phyloP scores from a whole-genome alignment of 2,797 vertebrate species.

The Enteromius argenteus region DNA sequence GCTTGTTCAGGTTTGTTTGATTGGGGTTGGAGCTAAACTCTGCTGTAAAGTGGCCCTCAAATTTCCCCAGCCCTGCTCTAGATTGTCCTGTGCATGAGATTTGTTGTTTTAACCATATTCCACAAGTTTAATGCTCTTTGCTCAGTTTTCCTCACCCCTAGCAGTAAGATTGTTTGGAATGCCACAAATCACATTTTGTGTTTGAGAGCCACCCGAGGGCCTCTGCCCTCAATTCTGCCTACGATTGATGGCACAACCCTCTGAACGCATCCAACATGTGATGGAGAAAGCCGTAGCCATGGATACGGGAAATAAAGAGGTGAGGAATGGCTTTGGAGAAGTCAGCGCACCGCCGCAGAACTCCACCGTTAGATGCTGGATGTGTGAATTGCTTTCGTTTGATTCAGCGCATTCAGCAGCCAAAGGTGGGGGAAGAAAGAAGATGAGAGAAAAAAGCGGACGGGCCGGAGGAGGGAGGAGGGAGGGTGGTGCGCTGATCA shows the following conservation, averaged over 20 bases:
- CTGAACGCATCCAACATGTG: constrained; percentile 52
- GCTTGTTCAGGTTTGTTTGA: background rate
- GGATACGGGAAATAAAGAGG: constrained; percentile 68
- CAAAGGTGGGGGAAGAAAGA: constrained; percentile 19
- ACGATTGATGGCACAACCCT: constrained; percentile 65
- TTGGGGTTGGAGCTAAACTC: background rate
- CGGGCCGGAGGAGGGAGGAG: background rate
- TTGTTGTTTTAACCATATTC: background rate
- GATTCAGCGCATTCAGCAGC: constrained; percentile 43
- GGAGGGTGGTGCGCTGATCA: constrained; percentile 72
- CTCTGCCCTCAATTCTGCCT: constrained; percentile 51
- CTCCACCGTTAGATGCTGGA: constrained; percentile 57
- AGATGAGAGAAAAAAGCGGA: constrained; percentile 13
- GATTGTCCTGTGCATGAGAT: constrained; percentile 15
- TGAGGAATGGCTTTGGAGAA: constrained; percentile 64
- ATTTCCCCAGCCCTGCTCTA: background rate
- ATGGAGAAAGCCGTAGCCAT: constrained; percentile 67
- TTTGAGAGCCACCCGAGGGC: constrained; percentile 58
- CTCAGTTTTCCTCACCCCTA: constrained; percentile 59
- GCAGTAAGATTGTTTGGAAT: constrained; percentile 14
- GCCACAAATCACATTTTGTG: constrained; percentile 42
- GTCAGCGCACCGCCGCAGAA: constrained; percentile 55
- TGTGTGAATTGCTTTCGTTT: constrained; percentile 44
- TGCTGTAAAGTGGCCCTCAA: background rate
- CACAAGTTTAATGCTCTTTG: constrained; percentile 36